Conservation (phyloP, 2,888 invertebrate genomes). For the Tetanocera ferruginea region DNA sequence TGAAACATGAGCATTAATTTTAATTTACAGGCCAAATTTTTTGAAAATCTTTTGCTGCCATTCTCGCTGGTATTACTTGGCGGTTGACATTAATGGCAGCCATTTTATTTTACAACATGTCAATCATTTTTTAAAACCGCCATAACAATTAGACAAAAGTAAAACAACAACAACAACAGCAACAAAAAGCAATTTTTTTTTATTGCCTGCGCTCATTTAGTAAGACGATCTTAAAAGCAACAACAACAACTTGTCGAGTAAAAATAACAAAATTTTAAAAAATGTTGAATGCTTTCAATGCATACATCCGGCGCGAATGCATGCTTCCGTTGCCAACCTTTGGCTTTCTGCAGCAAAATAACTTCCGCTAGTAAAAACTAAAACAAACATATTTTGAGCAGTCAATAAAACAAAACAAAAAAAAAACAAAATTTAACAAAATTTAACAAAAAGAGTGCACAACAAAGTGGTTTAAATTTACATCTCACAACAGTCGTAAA, state of each 20-base stretch:
- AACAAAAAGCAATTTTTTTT: not conserved
- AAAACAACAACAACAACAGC: not conserved
- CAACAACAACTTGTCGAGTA: not conserved
- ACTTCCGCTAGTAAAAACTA: not conserved
- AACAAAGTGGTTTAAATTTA: not conserved
- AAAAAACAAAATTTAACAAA: slow-evolving; percentile 17
- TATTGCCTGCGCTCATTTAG: too few species aligned
- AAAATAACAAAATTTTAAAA: not conserved
- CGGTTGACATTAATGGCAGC: too few species aligned
- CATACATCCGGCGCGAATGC: too few species aligned
- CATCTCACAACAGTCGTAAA: not conserved
- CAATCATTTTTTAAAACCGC: too few species aligned
- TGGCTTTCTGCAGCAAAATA: not conserved
- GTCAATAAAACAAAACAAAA: slow-evolving; percentile 56
- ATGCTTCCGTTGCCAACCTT: too few species aligned
- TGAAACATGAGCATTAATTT: too few species aligned
- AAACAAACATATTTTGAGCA: slow-evolving; percentile 50
- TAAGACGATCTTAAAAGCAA: not conserved
- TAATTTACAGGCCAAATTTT: too few species aligned
- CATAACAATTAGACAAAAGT: too few species aligned
- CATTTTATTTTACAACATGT: too few species aligned
- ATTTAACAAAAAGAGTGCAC: not conserved
- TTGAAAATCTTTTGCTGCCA: too few species aligned
- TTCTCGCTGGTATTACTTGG: too few species aligned
- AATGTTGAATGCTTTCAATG: not conserved